Conservation (phyloP, 2,888 invertebrate genomes). For the Netelia inedita region DNA sequence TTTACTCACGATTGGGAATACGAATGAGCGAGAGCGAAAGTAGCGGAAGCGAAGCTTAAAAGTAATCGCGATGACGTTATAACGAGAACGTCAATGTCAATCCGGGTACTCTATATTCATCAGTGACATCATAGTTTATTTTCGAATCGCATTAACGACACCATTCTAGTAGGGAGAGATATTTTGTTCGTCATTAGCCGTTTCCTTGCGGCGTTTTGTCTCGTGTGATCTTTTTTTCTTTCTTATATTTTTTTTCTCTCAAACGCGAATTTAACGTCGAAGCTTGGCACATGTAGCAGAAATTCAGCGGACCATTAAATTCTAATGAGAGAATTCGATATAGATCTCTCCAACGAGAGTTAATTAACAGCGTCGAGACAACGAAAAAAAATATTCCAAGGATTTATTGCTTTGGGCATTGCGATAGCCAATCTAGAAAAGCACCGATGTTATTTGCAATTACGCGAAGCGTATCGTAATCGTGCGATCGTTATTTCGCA, state of each 20-base stretch:
- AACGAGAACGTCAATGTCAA: constrained; percentile 67
- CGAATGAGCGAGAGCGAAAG: constrained; percentile 4
- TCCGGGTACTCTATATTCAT: constrained; percentile 37
- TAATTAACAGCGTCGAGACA: not conserved
- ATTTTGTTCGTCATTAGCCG: not conserved
- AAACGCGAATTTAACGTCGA: not conserved
- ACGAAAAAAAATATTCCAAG: too few species aligned
- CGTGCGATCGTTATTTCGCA: too few species aligned
- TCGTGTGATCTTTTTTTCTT: not conserved
- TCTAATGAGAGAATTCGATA: constrained; percentile 15
- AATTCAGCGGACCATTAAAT: not conserved
- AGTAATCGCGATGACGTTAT: constrained; percentile 54
- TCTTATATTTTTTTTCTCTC: not conserved
- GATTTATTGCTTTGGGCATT: too few species aligned
- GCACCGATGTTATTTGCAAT: too few species aligned
- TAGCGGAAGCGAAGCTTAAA: constrained; percentile 25
- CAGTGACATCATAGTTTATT: constrained; percentile 62
- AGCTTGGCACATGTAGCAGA: not conserved
- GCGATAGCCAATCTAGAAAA: too few species aligned
- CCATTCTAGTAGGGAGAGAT: constrained; percentile 25
- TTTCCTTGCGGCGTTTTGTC: not conserved
- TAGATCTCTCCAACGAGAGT: not conserved
- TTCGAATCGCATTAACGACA: constrained; percentile 25
- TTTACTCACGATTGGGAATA: constrained; percentile 2
- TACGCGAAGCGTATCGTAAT: too few species aligned